Conservation (phyloP, 1,140 invertebrate species). For the Nephila pilipes region DNA sequence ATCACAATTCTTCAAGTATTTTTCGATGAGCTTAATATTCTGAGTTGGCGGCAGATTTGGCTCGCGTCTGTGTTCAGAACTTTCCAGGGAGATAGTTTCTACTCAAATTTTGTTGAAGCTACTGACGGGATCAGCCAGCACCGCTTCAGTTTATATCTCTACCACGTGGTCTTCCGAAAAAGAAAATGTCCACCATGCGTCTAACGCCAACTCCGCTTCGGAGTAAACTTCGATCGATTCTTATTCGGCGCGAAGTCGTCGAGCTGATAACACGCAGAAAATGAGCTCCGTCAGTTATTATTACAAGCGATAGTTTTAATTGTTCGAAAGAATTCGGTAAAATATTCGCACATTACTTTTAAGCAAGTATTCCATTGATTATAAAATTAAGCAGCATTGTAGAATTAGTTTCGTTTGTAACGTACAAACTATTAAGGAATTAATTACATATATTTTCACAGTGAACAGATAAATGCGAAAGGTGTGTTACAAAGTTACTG, state of each 20-base stretch:
- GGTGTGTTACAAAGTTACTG: too few species aligned
- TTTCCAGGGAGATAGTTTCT: background rate
- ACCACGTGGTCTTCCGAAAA: background rate
- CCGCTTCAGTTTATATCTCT: slow-evolving; percentile 18
- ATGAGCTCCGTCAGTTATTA: background rate
- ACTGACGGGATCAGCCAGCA: background rate
- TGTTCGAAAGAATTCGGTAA: too few species aligned
- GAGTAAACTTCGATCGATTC: slow-evolving; percentile 3
- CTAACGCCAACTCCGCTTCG: background rate
- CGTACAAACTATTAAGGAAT: too few species aligned
- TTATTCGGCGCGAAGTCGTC: background rate
- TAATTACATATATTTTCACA: too few species aligned
- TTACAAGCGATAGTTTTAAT: background rate
- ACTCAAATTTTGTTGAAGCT: background rate
- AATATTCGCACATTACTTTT: too few species aligned
- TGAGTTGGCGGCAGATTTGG: background rate
- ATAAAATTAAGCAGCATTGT: too few species aligned
- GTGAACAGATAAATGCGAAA: too few species aligned
- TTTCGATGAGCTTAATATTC: background rate
- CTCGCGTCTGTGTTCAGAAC: background rate
- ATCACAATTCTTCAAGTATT: background rate
- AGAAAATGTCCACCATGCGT: background rate
- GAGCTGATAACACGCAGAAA: background rate
- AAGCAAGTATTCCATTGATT: too few species aligned
- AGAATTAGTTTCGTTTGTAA: too few species aligned